Base-by-base conservation (phyloP, 2,797 vertebrate genomes). In the Morus bassanus region DNA sequence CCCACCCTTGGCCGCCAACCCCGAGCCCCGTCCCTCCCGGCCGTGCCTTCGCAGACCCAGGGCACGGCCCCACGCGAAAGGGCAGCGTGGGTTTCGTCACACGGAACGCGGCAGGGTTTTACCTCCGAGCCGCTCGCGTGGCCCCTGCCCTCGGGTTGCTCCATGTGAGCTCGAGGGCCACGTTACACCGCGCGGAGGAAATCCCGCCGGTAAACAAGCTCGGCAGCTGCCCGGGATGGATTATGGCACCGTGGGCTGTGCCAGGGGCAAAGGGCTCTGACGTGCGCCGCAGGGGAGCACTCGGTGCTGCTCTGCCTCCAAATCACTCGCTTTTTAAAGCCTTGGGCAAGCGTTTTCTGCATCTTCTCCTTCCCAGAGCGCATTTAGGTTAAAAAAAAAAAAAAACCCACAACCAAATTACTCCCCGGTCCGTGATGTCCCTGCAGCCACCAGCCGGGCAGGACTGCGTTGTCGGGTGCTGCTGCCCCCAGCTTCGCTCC, bases 71-170 rank as follows among this genome's bases (percentile, higher is more conserved):
- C 1, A 0, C 39, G 30, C 25, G 2, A 3, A 17, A 35, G 8
- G n/a, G 6, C 2, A 0, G 3, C 4, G 0, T 1, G 24, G 27
- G 3, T 51, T n/a, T 10, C 7, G 3, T 9, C 9, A 3, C 1
- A 11, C 1, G 7, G 18, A 30, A 24, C 18, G 1, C 0, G 1
- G 64, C 21, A 39, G 30, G 41, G 57, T 24, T 74, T 91, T 30
- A 5, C 23, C 37, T 23, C 48, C 2, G 2, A 11, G 23, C 33
- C 2, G 1, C n/a, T 11, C 5, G 2, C 4, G 6, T 17, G 24
- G 48, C 24, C 51, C 28, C 17, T 15, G 41, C 31, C 37, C 11
- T 23, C 5, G 1, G 18, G 41, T 11, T 56, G 33, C 60, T 51
- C 59, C 87, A 11, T 0, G 7, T 51, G 43, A n/a, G 31, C 61